Base-by-base conservation (phyloP, 2,888 invertebrate genomes). In the Platycheirus rosarum region DNA sequence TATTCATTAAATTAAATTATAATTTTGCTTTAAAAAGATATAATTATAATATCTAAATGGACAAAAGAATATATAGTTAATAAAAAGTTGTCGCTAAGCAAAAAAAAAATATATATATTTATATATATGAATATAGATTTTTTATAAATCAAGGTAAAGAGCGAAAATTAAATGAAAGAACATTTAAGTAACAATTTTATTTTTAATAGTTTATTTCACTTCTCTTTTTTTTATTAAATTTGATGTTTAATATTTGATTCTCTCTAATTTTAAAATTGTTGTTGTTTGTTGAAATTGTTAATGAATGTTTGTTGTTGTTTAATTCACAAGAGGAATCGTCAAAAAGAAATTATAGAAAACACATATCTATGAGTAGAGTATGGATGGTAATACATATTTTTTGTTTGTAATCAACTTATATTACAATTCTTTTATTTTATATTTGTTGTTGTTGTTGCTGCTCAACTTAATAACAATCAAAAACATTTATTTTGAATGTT, bases 311-410 rank as follows among this genome's bases (percentile, higher is more conserved):
- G 11, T 68, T 51, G 37, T 73, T 74, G 16, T 35, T 57, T 70
- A 68, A 82, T 49, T 77, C 74, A 60, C 79, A 75, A 75, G 76
- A 80, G 70, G 80, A 80, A 76, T 88, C 87, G 87, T 85, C 88
- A 85, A 75, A 80, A 74, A 48, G 75, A 32, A 75, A 68, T 73
- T 37, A 60, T 60, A 48, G 85, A 85, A 87, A 87, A 87, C 86
- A 87, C 86, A 87, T 87, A 88, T 87, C 85, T 86, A 86, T 80
- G 75, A 75, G 70, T 84, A 75, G 75, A 75, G 70, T 84, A 75
- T 79, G 79, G 65, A 79, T 84, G 60, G 79, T 49, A 73, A 53
- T 74, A 44, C 44, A 44, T 44, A 53, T 68, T 55, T 14, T 73
- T 74, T 88, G 86, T 68, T 74, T 88, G 86, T 68, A 68, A 66